phyloP scores from a whole-genome alignment of 2,797 vertebrate genomes.

The Bucorvus abyssinicus region DNA sequence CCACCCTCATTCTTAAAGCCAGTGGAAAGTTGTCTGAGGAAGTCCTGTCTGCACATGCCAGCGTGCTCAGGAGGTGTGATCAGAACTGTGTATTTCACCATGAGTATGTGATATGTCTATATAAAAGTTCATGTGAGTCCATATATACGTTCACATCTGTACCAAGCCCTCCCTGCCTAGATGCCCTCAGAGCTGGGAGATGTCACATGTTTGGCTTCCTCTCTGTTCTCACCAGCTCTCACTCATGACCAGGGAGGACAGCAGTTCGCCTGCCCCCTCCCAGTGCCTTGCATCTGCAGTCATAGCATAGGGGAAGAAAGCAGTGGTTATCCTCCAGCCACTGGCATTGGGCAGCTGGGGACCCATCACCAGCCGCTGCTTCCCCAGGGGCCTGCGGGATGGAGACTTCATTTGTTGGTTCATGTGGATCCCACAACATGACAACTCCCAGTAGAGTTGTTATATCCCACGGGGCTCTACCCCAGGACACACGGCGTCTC shows the following conservation, averaged over 20 bases:
- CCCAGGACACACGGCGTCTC: rapidly evolving
- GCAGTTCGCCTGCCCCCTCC: background rate
- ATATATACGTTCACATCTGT: background rate
- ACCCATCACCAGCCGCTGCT: background rate
- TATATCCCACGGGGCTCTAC: rapidly evolving
- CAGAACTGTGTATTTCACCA: background rate
- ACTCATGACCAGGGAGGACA: background rate
- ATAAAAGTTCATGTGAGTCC: background rate
- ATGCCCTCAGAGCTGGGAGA: background rate
- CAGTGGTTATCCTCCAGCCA: background rate
- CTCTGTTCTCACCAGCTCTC: background rate
- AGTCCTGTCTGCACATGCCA: background rate
- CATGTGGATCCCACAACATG: rapidly evolving
- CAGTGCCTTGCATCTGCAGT: background rate
- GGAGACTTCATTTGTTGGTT: background rate
- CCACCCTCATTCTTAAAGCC: background rate
- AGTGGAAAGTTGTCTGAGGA: background rate
- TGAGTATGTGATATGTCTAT: rapidly evolving
- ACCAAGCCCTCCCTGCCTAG: background rate
- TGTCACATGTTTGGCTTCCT: rapidly evolving
- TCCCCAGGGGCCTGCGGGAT: rapidly evolving
- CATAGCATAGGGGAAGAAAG: rapidly evolving
- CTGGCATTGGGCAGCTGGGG: background rate
- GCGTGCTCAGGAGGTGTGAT: background rate
- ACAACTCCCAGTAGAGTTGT: background rate